Conservation (phyloP, 2,888 invertebrate species). For the Ormyrus nitidulus region DNA sequence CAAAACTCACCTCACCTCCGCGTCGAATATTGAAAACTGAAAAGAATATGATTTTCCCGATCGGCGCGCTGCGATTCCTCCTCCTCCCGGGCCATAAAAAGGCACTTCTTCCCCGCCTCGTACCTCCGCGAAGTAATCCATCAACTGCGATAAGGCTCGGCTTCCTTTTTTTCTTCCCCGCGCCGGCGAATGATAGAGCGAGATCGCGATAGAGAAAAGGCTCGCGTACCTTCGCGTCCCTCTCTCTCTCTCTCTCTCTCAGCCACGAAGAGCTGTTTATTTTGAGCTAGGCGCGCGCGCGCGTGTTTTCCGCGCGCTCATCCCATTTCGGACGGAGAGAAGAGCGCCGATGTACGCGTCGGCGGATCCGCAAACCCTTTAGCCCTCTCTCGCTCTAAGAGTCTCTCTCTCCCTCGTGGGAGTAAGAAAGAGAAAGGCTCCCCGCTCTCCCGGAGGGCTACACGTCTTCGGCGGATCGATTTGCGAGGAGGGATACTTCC, state of each 20-base stretch:
- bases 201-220: constrained; percentile 17
- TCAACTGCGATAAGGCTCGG: constrained; percentile 31
- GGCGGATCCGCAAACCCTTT: constrained; percentile 16
- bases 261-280: constrained; percentile 32
- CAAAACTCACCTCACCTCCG: no score
- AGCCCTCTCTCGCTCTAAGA: constrained; percentile 11
- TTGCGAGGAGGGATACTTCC: constrained; percentile 2
- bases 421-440: not conserved
- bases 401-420: constrained; percentile 9
- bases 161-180: no score
- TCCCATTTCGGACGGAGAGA: constrained; percentile 17
- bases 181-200: constrained; percentile 10
- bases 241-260: no score
- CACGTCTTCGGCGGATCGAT: constrained; percentile 33
- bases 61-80: constrained; percentile 1
- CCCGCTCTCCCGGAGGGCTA: constrained; percentile 4
- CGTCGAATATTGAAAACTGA: not conserved
- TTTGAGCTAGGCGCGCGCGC: constrained; percentile 24
- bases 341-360: not conserved
- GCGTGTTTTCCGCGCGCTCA: constrained; percentile 23
- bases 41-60: constrained; percentile 15
- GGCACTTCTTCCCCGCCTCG: not conserved
- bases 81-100: not conserved
- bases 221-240: constrained; percentile 3
- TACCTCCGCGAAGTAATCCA: constrained; percentile 33